Percentiles rank a stretch among this genome's conserved stretches.
Evolutionary conservation across 2,888 invertebrate genomes (phyloP).

Genomic region (Brenthis daphne): DNA sequence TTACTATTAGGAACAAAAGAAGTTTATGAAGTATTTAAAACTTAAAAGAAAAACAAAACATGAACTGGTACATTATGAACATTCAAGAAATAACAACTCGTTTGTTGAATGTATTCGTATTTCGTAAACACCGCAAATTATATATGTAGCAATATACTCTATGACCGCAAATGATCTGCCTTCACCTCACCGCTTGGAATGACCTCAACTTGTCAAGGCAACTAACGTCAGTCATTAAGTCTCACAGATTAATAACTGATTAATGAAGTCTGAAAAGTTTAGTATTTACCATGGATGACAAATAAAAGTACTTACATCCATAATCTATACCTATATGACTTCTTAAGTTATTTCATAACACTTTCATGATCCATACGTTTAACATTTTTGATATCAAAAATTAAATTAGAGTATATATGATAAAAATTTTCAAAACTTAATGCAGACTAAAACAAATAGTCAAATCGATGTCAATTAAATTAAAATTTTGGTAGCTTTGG

Average conservation of each 20-base stretch:
- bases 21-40: constrained; percentile 1
- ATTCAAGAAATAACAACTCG: constrained; percentile 18
- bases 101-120: constrained; percentile 11
- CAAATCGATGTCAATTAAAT: too few species aligned
- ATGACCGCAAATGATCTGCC: constrained; percentile 11
- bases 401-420: too few species aligned
- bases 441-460: too few species aligned
- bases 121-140: constrained; percentile 20
- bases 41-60: constrained; percentile 10
- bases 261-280: too few species aligned
- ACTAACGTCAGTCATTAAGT: neutral
- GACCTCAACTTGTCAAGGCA: constrained; percentile 10
- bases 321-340: too few species aligned
- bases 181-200: constrained; percentile 9
- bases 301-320: too few species aligned
- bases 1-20: constrained; percentile 1
- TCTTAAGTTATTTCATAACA: too few species aligned
- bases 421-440: too few species aligned
- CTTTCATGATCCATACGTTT: neutral
- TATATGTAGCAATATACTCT: too few species aligned
- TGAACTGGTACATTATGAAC: constrained; percentile 16
- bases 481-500: too few species aligned
- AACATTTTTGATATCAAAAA: too few species aligned
- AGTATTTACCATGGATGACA: too few species aligned
- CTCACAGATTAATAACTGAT: neutral